Conservation (phyloP, 64 coral and sea anemone genomes). For the Porites lutea region DNA sequence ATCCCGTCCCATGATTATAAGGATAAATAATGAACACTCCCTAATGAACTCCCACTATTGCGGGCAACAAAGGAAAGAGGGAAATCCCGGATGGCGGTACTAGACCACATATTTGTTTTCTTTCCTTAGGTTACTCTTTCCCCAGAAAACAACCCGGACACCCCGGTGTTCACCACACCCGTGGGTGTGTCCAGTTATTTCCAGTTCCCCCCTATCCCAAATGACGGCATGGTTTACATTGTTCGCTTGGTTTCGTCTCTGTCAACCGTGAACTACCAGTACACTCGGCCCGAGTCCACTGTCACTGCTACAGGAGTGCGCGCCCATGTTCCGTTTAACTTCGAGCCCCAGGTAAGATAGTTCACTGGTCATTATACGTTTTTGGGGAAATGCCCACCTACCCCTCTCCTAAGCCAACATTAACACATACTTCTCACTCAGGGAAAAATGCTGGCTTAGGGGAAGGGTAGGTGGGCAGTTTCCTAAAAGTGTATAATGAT, state of each 20-base stretch:
- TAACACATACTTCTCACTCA: too few species aligned
- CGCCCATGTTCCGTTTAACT: conserved; percentile 80
- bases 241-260: conserved; percentile 79
- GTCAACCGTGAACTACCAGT: conserved; percentile 66
- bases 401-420: too few species aligned
- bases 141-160: conserved; percentile 84
- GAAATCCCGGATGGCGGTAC: too few species aligned
- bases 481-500: too few species aligned
- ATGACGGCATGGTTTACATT: conserved; percentile 81
- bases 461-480: too few species aligned
- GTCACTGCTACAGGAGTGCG: conserved; percentile 81
- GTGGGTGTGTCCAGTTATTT: conserved; percentile 91
- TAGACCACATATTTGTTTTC: too few species aligned
- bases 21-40: too few species aligned
- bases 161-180: conserved; percentile 72
- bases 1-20: too few species aligned
- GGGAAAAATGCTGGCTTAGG: too few species aligned
- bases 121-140: conserved; percentile 71
- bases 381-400: too few species aligned
- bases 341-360: conserved; percentile 72
- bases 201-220: conserved; percentile 86
- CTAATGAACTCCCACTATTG: too few species aligned
- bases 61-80: too few species aligned
- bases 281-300: conserved; percentile 63
- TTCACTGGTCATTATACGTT: background rate